Percentiles rank a stretch among this genome's conserved stretches.
Evolutionary conservation across 2,888 invertebrate genomes (phyloP).

Genomic region (Folsomia candida): DNA sequence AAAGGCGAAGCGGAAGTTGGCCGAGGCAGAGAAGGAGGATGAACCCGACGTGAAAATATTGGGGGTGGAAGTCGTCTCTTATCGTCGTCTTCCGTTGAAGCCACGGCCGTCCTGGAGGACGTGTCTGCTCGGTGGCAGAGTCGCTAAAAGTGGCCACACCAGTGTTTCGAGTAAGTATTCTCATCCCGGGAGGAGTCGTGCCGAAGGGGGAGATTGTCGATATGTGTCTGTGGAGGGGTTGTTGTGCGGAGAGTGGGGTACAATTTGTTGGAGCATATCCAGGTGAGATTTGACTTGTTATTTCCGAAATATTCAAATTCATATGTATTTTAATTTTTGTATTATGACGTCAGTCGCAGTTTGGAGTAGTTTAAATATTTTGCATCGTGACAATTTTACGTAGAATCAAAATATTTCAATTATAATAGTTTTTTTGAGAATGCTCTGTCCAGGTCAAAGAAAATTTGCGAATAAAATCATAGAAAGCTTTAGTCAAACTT

Average conservation of each 20-base stretch:
- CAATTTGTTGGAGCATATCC: slow-evolving; percentile 81
- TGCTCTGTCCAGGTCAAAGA: too few species aligned
- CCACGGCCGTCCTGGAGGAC: neutral
- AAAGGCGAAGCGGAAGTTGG: neutral
- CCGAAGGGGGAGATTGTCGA: slow-evolving; percentile 18
- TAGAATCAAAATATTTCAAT: too few species aligned
- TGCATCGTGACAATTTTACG: too few species aligned
- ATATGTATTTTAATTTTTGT: neutral
- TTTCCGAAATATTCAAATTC: neutral
- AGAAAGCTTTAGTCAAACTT: too few species aligned
- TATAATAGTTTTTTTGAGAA: too few species aligned
- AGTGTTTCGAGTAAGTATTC: neutral
- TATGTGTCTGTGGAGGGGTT: slow-evolving; percentile 70
- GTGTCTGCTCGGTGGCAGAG: neutral
- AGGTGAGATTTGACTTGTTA: slow-evolving; percentile 60
- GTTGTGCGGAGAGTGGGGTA: slow-evolving; percentile 73
- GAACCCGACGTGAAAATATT: neutral
- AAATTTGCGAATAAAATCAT: too few species aligned
- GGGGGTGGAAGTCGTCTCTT: neutral
- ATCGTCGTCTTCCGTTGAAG: neutral
- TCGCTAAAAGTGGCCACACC: too few species aligned
- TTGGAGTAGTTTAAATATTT: neutral
- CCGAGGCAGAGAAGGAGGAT: neutral
- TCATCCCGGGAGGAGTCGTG: slow-evolving; percentile 13
- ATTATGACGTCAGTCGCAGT: too few species aligned